Conservation (phyloP, 2,888 invertebrate species). For the Drosophila peninsularis region DNA sequence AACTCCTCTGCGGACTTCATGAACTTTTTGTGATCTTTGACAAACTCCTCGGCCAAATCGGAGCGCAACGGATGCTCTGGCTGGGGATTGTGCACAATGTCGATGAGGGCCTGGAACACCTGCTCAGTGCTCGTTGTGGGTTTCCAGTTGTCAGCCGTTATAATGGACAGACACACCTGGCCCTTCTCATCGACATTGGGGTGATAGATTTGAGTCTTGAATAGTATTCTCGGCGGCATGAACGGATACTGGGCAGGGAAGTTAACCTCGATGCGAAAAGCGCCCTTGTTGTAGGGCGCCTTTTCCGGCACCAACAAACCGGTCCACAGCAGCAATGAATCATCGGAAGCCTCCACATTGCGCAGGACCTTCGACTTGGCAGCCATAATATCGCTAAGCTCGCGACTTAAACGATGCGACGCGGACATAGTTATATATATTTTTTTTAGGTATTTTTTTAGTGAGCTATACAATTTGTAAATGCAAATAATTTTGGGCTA, state of each 20-base stretch:
- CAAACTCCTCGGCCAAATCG: slow-evolving; percentile 98
- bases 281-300: slow-evolving; percentile 99
- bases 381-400: slow-evolving; percentile 94
- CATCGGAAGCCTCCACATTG: slow-evolving; percentile 96
- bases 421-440: slow-evolving; percentile 69
- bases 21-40: slow-evolving; percentile 98
- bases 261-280: slow-evolving; percentile 98
- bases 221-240: slow-evolving; percentile 99
- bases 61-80: slow-evolving; percentile 98
- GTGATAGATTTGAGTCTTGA: slow-evolving; percentile 99
- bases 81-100: slow-evolving; percentile 98
- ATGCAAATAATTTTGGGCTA: slow-evolving; percentile 29
- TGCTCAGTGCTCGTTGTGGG: slow-evolving; percentile 99
- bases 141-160: slow-evolving; percentile 99
- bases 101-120: slow-evolving; percentile 98
- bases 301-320: slow-evolving; percentile 98
- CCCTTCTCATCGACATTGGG: slow-evolving; percentile 99
- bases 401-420: slow-evolving; percentile 86
- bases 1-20: slow-evolving; percentile 99
- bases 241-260: slow-evolving; percentile 99
- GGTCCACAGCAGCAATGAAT: slow-evolving; percentile 97
- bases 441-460: slow-evolving; percentile 20
- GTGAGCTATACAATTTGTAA: slow-evolving; percentile 27
- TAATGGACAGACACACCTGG: slow-evolving; percentile 98
- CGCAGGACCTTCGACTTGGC: slow-evolving; percentile 92